phyloP scores from a whole-genome alignment of 2,888 invertebrate species.

The Antitype chi region DNA sequence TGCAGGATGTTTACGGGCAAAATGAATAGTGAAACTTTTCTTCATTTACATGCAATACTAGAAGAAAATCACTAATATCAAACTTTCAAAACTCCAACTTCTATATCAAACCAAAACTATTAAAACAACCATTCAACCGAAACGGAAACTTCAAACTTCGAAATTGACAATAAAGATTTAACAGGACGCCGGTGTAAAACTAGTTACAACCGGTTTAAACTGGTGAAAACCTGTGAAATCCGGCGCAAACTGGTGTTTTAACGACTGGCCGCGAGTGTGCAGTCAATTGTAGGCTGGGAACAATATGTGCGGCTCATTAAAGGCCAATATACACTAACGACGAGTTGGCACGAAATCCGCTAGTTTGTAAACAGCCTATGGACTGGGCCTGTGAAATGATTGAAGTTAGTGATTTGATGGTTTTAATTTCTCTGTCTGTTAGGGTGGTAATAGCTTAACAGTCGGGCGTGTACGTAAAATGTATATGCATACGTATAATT shows the following conservation, averaged over 20 bases:
- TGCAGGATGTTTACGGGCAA: neutral
- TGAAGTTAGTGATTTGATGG: neutral
- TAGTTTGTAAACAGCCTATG: constrained; percentile 20
- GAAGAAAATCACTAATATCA: constrained; percentile 18
- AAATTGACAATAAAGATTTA: constrained; percentile 52
- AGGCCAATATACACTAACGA: constrained; percentile 52
- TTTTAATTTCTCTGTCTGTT: neutral
- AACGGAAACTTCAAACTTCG: constrained; percentile 18
- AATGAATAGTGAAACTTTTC: neutral
- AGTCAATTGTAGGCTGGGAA: constrained; percentile 54
- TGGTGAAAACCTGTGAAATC: constrained; percentile 54
- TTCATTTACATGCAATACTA: neutral
- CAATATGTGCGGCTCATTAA: constrained; percentile 63
- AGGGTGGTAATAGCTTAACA: no score
- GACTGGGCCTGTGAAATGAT: neutral
- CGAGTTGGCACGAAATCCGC: constrained; percentile 34
- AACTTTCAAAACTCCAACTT: constrained; percentile 13
- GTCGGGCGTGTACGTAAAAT: no score
- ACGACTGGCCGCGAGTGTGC: constrained; percentile 55
- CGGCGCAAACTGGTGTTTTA: constrained; percentile 62
- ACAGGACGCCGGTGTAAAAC: constrained; percentile 58
- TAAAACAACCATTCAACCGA: constrained; percentile 38
- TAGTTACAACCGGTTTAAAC: constrained; percentile 55
- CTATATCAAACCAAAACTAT: no score
- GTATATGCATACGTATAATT: no score